phyloP scores from a whole-genome alignment of 2,888 invertebrate genomes.

The Chalcosyrphus nemorum region DNA sequence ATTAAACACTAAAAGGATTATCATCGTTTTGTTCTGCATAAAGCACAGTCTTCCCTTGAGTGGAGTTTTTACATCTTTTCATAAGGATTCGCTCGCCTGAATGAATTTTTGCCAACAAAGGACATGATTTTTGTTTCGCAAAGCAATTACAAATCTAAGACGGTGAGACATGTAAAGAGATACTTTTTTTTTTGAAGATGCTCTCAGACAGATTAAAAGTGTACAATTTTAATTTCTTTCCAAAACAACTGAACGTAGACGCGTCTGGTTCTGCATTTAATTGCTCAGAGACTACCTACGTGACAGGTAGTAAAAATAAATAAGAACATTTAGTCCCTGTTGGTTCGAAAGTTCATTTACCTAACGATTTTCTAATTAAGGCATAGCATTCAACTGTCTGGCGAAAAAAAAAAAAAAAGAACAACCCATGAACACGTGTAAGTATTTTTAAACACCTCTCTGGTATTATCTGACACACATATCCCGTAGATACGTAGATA shows the following conservation, averaged over 20 bases:
- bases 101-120: too few species aligned
- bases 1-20: conserved; percentile 55
- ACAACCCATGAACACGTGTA: background rate
- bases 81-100: background rate
- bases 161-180: background rate
- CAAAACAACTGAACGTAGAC: background rate
- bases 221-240: background rate
- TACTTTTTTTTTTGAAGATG: conserved; percentile 11
- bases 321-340: background rate
- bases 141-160: conserved; percentile 4
- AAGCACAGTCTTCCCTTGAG: background rate
- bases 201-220: background rate
- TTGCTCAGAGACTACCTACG: background rate
- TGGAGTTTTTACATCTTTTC: background rate
- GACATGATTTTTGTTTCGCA: too few species aligned
- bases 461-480: background rate
- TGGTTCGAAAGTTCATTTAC: background rate
- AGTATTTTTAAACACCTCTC: background rate
- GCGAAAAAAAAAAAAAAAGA: background rate
- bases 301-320: background rate
- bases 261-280: background rate
- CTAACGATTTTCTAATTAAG: conserved; percentile 3
- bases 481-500: background rate
- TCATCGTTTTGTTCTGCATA: conserved; percentile 10
- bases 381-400: background rate